Conservation (phyloP, 2,113 vertebrate genomes). For the Acanthochromis polyacanthus region DNA sequence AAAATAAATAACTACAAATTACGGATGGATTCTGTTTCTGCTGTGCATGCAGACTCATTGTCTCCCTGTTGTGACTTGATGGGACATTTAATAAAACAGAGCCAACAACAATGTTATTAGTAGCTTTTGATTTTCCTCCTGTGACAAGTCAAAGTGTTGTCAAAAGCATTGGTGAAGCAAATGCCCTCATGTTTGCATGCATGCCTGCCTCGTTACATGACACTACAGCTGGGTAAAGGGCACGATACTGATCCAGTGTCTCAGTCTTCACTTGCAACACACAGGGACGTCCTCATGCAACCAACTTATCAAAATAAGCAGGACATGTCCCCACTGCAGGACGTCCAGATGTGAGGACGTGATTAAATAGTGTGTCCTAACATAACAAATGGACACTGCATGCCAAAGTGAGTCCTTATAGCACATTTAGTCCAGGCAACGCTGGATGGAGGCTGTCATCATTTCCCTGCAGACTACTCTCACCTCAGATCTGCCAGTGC, state of each 20-base stretch:
- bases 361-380: neutral
- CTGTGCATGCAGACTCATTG: too few relatives aligned
- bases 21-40: too few relatives aligned
- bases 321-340: neutral
- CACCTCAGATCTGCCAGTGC: conserved; percentile 27
- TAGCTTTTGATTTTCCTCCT: too few relatives aligned
- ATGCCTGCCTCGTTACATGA: neutral
- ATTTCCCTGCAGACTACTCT: conserved; percentile 8
- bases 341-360: neutral
- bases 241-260: neutral
- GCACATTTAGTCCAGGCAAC: neutral
- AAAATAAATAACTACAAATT: too few relatives aligned
- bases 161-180: neutral
- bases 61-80: too few relatives aligned
- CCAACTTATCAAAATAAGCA: neutral
- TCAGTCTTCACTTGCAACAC: neutral
- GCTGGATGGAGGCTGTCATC: neutral
- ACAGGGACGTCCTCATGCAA: neutral
- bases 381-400: neutral
- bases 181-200: neutral
- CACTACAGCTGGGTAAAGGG: neutral
- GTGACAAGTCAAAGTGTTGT: too few relatives aligned
- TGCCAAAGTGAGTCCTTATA: neutral
- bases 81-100: too few relatives aligned
- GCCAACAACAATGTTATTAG: too few relatives aligned